Conservation (phyloP, 2,888 invertebrate species). For the Resseliella maxima region DNA sequence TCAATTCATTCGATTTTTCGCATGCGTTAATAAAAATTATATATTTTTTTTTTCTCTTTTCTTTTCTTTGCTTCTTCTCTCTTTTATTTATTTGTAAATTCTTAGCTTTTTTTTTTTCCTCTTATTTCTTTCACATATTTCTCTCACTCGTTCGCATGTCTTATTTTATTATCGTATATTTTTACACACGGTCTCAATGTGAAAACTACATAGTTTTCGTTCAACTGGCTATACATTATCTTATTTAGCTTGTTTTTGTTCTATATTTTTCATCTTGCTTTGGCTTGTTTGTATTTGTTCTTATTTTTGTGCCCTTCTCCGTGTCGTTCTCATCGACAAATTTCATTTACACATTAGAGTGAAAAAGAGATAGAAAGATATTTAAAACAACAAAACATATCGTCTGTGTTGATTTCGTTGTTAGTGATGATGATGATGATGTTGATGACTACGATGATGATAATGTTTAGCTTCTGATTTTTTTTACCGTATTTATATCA, state of each 20-base stretch:
- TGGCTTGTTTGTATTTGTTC: not conserved
- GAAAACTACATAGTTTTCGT: constrained; percentile 9
- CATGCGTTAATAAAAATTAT: too few relatives aligned
- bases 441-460: constrained; percentile 24
- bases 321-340: not conserved
- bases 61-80: not conserved
- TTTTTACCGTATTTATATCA: constrained; percentile 25
- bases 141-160: not conserved
- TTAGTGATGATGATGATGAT: constrained; percentile 16
- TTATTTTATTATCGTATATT: constrained; percentile 1
- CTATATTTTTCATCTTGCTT: constrained; percentile 37
- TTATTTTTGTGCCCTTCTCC: not conserved
- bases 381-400: not conserved
- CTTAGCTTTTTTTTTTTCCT: not conserved
- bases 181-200: constrained; percentile 22
- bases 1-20: not conserved
- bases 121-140: not conserved
- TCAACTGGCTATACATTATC: constrained; percentile 38
- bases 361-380: not conserved
- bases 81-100: not conserved
- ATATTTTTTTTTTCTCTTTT: not conserved
- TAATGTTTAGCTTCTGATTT: constrained; percentile 22
- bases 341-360: not conserved
- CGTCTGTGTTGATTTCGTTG: constrained; percentile 44
- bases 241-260: constrained; percentile 52